Percentiles rank a stretch among this genome's conserved stretches.
phyloP scores from a whole-genome alignment of 1,140 invertebrate genomes.

The Trissolcus basalis region DNA sequence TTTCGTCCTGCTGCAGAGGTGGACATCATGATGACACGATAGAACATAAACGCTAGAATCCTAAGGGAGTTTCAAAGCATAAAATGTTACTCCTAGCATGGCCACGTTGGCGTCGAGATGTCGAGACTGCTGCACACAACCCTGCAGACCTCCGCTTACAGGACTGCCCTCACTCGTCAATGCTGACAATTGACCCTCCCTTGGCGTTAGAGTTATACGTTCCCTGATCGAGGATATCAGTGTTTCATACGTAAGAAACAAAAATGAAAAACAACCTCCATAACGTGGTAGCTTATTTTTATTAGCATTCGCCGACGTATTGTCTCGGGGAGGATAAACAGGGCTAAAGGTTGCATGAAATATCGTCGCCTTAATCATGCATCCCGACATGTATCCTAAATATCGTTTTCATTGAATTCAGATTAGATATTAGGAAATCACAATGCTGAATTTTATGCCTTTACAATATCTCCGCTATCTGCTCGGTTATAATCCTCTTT shows the following conservation, averaged over 20 bases:
- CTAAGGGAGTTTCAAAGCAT: slow-evolving; percentile 74
- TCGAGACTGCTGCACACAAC: slow-evolving; percentile 65
- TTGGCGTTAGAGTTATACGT: slow-evolving; percentile 62
- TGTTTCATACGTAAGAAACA: slow-evolving; percentile 33
- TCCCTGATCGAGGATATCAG: slow-evolving; percentile 58
- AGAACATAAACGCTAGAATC: slow-evolving; percentile 70
- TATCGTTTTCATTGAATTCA: slow-evolving; percentile 16
- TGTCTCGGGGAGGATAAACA: not conserved
- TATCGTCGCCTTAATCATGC: not conserved
- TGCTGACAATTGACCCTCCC: slow-evolving; percentile 69
- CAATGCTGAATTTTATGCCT: slow-evolving; percentile 16
- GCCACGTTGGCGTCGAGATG: slow-evolving; percentile 71
- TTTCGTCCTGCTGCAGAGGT: slow-evolving; percentile 69
- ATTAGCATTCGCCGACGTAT: slow-evolving; percentile 51
- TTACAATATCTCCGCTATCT: slow-evolving; percentile 56
- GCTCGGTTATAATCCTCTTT: slow-evolving; percentile 63
- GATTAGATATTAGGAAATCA: too few relatives aligned
- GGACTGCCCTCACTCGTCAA: slow-evolving; percentile 64
- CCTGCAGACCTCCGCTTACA: slow-evolving; percentile 42
- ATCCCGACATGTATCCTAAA: not conserved
- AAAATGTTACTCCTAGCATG: slow-evolving; percentile 71
- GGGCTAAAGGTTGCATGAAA: too few relatives aligned
- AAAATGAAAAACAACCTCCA: slow-evolving; percentile 22
- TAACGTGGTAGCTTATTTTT: slow-evolving; percentile 60
- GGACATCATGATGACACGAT: slow-evolving; percentile 74